These are phyloP conservation scores for Saturnia pavonia DNA, from an alignment of 2,888 invertebrate genomes.

Conservation along the genomic window DNA sequence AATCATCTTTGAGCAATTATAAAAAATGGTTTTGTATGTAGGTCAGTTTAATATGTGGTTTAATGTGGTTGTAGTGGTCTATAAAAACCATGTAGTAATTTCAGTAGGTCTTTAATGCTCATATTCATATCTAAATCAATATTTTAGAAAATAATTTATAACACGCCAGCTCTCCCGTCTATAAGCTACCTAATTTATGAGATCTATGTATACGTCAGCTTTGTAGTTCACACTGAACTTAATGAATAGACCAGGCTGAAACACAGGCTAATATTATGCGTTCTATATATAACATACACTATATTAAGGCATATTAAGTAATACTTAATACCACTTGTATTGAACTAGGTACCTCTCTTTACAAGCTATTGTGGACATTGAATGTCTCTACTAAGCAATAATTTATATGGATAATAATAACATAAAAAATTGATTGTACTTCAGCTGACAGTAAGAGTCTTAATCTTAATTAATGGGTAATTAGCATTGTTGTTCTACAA, in stretches of 20 bases:
- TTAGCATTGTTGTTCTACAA: too few species aligned
- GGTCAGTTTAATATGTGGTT: too few species aligned
- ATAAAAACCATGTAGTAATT: background rate
- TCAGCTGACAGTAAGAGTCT: background rate
- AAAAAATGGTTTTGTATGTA: too few species aligned
- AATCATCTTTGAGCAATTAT: too few species aligned
- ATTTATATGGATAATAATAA: background rate
- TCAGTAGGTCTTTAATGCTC: background rate
- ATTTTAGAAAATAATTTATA: background rate
- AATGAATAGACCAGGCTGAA: conserved; percentile 45
- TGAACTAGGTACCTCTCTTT: background rate
- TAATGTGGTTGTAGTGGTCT: too few species aligned
- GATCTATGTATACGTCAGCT: conserved; percentile 14
- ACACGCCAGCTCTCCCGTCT: background rate
- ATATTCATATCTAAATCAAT: background rate
- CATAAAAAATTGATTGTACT: background rate
- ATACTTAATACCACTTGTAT: conserved; percentile 30
- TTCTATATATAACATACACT: conserved; percentile 51
- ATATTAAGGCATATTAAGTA: conserved; percentile 54
- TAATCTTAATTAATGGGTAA: too few species aligned
- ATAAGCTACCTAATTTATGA: conserved; percentile 7
- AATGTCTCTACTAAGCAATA: background rate
- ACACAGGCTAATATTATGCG: conserved; percentile 50
- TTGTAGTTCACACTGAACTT: conserved; percentile 42
- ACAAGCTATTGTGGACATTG: background rate